A percentile compares a stretch with the other conserved stretches of the same genome.
Evolutionary conservation across 2,797 vertebrate genomes (phyloP).

Genomic region (Lepilemur septentrionalis): DNA sequence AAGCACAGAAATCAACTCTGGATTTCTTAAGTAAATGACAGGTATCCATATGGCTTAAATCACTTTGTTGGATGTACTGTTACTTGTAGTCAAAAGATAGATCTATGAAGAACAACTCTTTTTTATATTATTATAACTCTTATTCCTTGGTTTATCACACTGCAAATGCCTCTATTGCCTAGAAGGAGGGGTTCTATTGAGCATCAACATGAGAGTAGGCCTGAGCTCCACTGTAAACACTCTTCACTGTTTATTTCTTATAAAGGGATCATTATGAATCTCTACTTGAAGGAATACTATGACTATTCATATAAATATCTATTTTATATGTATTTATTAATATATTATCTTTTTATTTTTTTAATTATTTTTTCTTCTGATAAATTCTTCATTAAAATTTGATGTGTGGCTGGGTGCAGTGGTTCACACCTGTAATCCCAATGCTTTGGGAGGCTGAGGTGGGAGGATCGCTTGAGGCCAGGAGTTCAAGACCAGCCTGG

Average conservation of each 20-base stretch:
- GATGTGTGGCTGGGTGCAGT: background rate
- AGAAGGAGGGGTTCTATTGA: background rate
- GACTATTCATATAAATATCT: background rate
- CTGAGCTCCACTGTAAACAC: background rate
- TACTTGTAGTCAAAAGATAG: background rate
- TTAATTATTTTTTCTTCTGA: background rate
- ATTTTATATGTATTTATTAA: background rate
- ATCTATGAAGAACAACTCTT: background rate
- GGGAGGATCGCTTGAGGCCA: background rate
- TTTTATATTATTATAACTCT: constrained; percentile 44
- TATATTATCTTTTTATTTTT: background rate
- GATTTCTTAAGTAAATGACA: background rate
- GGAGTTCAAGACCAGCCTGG: background rate
- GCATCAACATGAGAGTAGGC: background rate
- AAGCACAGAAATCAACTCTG: background rate
- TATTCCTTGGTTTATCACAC: constrained; percentile 66
- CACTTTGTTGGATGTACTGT: background rate
- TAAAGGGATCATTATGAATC: background rate
- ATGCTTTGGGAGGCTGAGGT: background rate
- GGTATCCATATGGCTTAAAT: background rate
- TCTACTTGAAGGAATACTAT: background rate
- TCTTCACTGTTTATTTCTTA: background rate
- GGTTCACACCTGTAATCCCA: background rate
- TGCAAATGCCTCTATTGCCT: constrained; percentile 45
- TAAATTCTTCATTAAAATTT: background rate